Percentiles rank a stretch among this genome's conserved stretches.
Conservation (phyloP, 2,888 invertebrate genomes). For the Torymus auratus region DNA sequence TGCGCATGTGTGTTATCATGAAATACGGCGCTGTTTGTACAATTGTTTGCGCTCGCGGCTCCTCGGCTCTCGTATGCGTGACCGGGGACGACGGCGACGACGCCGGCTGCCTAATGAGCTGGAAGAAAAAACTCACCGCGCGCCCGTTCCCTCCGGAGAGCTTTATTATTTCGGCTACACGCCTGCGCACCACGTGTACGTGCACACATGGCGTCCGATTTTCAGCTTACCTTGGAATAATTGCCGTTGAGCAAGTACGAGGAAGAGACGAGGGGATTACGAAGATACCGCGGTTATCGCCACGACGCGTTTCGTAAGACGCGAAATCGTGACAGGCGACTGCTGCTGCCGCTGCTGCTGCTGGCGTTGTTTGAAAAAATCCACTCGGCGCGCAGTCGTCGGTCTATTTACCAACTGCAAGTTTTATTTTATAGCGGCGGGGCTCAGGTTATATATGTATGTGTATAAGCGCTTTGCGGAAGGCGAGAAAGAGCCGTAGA, state of each 20-base stretch:
- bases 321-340: slow-evolving; percentile 44
- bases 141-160: not conserved
- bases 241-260: not conserved
- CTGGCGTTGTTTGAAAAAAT: slow-evolving; percentile 8
- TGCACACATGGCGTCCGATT: not conserved
- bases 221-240: too few species aligned
- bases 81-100: slow-evolving; percentile 53
- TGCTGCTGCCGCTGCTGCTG: not conserved
- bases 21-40: slow-evolving; percentile 74
- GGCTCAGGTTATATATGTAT: too few species aligned
- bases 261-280: slow-evolving; percentile 34
- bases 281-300: slow-evolving; percentile 25
- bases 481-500: not conserved
- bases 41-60: slow-evolving; percentile 73
- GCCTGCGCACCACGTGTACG: slow-evolving; percentile 22
- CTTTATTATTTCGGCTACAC: slow-evolving; percentile 9
- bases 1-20: slow-evolving; percentile 76
- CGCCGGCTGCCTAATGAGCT: slow-evolving; percentile 54
- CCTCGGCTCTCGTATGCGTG: slow-evolving; percentile 56
- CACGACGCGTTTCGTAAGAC: slow-evolving; percentile 35
- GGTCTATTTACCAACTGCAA: slow-evolving; percentile 29
- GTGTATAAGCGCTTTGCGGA: not conserved
- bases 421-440: slow-evolving; percentile 7
- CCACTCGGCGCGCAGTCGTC: not conserved
- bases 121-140: slow-evolving; percentile 22